A percentile compares a stretch with the other conserved stretches of the same genome.
Evolutionary conservation across 2,113 vertebrate species (phyloP).

Genomic region (Phodopus roborovskii): DNA sequence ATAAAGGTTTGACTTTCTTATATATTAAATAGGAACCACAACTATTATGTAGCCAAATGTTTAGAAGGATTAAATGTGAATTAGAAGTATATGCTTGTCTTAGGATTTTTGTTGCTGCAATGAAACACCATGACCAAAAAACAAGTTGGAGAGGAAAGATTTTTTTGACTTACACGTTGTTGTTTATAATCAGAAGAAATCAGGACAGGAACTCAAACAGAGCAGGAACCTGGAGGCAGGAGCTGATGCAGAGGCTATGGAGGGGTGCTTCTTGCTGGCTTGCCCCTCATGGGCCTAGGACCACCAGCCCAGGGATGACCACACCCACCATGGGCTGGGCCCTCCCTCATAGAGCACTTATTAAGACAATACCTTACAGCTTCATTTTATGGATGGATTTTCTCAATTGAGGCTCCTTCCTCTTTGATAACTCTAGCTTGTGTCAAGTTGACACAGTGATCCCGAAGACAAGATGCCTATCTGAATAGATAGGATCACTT

Average conservation of each 20-base stretch:
- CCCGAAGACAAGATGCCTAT: not conserved
- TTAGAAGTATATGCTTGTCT: not conserved
- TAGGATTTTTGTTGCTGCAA: not conserved
- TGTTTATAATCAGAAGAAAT: not conserved
- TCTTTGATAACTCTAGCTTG: not conserved
- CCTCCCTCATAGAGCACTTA: not conserved
- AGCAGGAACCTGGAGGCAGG: not conserved
- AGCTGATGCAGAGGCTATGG: not conserved
- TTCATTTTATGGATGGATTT: not conserved
- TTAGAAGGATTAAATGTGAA: not conserved
- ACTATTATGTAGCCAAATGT: not conserved
- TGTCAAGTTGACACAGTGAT: not conserved
- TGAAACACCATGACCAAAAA: not conserved
- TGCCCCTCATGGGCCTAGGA: too few species aligned
- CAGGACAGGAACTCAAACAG: not conserved
- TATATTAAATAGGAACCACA: not conserved
- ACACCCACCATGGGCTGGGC: not conserved
- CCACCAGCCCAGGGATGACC: not conserved
- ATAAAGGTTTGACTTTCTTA: constrained; percentile 13
- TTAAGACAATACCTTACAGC: not conserved
- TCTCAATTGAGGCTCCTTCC: not conserved
- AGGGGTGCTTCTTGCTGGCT: not conserved
- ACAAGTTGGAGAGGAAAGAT: not conserved
- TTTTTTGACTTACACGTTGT: not conserved
- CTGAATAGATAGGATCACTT: not conserved